Base-by-base conservation (phyloP, 2,888 invertebrate species). In the Lissocephala sabroskyi region DNA sequence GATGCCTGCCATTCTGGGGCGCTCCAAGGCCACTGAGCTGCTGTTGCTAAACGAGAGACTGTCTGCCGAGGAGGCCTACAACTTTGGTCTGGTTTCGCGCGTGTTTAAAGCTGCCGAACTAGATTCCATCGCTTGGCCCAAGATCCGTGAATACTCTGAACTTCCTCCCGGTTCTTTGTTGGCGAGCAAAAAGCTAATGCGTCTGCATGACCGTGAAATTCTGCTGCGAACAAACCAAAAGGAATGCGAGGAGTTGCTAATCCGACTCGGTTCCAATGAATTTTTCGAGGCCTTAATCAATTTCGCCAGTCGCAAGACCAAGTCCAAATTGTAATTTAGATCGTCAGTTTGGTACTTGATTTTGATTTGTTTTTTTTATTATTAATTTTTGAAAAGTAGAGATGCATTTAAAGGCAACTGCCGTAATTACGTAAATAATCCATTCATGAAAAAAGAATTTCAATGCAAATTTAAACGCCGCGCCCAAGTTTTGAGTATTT, bases 1-100 rank as follows among this genome's bases (percentile, higher is more conserved):
- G 45, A 96, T 97, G 81, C 95, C 98, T 0, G 86, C 86, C 71
- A 86, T 96, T 42, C 88, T 98, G 86, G 98, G 98, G 4, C 87
- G 88, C 44, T 90, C 91, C 50, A 94, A 93, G 87, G 89, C 90
- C 14, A 80, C 85, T 2, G 88, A 90, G 78, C 86, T 90, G 86
- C 79, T 91, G 46, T 74, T 88, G 46, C 90, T 95, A 59, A 92
- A 92, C 70, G 87, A 92, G 65, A 94, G 91, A 85, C 86, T 98
- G 79, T 87, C 88, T 18, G 94, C 95, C 0, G 73, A 86, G 45
- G 95, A 97, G 85, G 98, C 97, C 0, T 86, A 88, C 41, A 86
- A 89, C 33, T 88, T 88, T 75, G 92, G 94, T 18, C 89, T 98
- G 46, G 89, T 97, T 0, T 91, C 94, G 9, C 88, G 91, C 77